Conservation (phyloP, 1,140 invertebrate genomes). For the Papilio machaon region DNA sequence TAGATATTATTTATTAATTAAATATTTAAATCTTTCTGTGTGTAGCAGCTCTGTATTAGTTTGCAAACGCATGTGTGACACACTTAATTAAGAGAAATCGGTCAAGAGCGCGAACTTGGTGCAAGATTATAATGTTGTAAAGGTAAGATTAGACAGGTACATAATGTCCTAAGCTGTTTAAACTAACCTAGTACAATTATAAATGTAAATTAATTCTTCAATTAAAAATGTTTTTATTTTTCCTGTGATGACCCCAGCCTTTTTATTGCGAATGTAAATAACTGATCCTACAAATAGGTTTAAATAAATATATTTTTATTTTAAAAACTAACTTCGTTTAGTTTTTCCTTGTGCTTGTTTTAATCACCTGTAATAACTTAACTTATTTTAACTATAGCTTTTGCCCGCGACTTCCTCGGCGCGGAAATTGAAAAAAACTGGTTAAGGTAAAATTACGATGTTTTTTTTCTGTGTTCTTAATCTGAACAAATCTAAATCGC, state of each 20-base stretch:
- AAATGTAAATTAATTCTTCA: not conserved
- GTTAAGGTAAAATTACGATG: too few species aligned
- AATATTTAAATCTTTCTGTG: not conserved
- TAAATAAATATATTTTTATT: not conserved
- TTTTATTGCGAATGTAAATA: not conserved
- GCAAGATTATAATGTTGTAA: constrained; percentile 7
- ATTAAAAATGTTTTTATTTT: not conserved
- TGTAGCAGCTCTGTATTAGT: constrained; percentile 6
- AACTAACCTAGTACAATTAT: too few species aligned
- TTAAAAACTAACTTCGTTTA: not conserved
- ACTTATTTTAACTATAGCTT: not conserved
- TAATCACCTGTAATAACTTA: not conserved
- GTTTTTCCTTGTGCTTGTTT: not conserved
- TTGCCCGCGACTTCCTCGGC: not conserved
- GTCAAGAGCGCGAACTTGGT: constrained; percentile 33
- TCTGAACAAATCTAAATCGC: too few species aligned
- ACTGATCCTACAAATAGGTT: not conserved
- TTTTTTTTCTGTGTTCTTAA: too few species aligned
- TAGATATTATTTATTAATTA: not conserved
- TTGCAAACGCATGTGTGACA: constrained; percentile 15
- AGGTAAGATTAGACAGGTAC: constrained; percentile 15
- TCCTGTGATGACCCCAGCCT: not conserved
- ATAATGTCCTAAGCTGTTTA: not conserved
- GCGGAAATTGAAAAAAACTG: not conserved
- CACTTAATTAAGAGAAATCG: constrained; percentile 31